Conservation (phyloP, 2,888 invertebrate genomes). For the Tryphoninae sp. region DNA sequence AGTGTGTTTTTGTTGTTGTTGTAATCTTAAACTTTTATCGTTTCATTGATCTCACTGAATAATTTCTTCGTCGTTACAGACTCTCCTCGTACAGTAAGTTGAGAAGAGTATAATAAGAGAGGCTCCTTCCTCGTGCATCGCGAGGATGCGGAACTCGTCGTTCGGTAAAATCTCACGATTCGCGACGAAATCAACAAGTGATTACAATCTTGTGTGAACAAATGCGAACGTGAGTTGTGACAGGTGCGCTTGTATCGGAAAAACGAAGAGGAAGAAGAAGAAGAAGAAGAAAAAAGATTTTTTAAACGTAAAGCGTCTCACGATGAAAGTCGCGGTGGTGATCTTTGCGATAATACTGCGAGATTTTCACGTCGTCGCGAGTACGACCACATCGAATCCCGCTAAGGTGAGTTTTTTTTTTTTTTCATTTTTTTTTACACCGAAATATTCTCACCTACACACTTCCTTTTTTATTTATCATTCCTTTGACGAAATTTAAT, state of each 20-base stretch:
- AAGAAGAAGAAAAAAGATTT: background rate
- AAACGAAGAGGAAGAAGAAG: background rate
- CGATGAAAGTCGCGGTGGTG: conserved; percentile 58
- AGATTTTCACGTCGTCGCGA: conserved; percentile 50
- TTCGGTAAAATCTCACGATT: background rate
- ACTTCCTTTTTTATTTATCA: background rate
- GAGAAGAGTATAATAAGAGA: conserved; percentile 1
- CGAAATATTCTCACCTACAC: background rate
- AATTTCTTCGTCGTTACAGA: background rate
- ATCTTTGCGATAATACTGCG: conserved; percentile 56
- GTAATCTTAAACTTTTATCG: too few relatives aligned
- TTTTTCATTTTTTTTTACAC: background rate
- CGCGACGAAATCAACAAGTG: conserved; percentile 5
- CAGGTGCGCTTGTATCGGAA: background rate
- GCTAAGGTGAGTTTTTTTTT: conserved; percentile 53
- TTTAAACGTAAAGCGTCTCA: conserved; percentile 6
- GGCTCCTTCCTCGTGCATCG: conserved; percentile 10
- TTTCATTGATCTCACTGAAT: too few relatives aligned
- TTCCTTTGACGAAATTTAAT: background rate
- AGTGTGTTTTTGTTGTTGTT: too few relatives aligned
- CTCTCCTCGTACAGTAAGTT: background rate
- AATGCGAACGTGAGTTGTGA: background rate
- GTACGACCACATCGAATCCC: conserved; percentile 34
- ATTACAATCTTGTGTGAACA: background rate
- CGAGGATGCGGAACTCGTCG: conserved; percentile 4